Percentiles rank a stretch among this genome's conserved stretches.
Evolutionary conservation across 2,113 vertebrate species (phyloP).

Genomic region (Pteruthius melanotis): DNA sequence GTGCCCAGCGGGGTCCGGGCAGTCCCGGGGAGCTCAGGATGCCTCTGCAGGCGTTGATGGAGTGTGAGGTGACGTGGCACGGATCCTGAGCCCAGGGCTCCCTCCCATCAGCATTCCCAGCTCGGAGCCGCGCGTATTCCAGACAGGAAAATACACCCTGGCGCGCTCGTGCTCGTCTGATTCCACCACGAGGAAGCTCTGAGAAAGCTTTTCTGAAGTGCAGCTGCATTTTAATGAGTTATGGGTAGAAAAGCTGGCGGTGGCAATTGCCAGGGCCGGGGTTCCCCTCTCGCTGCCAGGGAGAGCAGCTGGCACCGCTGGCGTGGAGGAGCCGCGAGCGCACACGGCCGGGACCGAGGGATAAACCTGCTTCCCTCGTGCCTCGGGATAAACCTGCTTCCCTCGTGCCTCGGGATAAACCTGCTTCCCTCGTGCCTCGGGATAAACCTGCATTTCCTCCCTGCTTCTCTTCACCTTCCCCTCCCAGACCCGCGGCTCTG

Average conservation of each 20-base stretch:
- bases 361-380: neutral
- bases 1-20: too few relatives aligned
- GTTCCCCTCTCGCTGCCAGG: accelerated
- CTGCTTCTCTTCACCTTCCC: accelerated
- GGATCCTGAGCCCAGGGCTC: too few relatives aligned
- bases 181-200: neutral
- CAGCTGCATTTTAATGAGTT: neutral
- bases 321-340: accelerated
- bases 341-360: neutral
- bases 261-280: neutral
- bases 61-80: too few relatives aligned
- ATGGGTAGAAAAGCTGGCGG: neutral
- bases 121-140: neutral
- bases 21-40: too few relatives aligned
- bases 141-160: accelerated
- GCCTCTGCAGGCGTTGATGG: too few relatives aligned
- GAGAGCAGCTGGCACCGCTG: neutral
- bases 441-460: neutral
- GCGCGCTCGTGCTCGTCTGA: neutral
- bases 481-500: too few relatives aligned
- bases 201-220: neutral
- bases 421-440: neutral
- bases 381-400: neutral
- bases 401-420: neutral
- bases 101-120: neutral